Evolutionary conservation across 2,797 vertebrate species (phyloP).

Genomic region (Gila robusta): DNA sequence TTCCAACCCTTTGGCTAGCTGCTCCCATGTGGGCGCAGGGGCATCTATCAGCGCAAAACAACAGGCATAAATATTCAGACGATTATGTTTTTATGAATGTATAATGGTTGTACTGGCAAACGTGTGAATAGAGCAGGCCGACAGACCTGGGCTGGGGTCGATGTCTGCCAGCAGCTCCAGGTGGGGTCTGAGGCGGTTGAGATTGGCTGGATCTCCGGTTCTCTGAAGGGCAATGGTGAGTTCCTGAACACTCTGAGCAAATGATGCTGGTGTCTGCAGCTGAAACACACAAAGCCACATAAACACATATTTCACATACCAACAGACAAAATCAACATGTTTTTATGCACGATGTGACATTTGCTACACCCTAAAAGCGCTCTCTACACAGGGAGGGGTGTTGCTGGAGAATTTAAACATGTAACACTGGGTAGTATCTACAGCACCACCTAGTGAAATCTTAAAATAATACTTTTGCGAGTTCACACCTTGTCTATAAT

Average conservation of each 20-base stretch:
- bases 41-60: conserved; percentile 82
- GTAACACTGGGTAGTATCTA: background rate
- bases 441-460: conserved; percentile 29
- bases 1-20: conserved; percentile 94
- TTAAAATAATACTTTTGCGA: background rate
- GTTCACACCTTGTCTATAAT: conserved; percentile 96
- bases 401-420: background rate
- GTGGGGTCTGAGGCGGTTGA: conserved; percentile 95
- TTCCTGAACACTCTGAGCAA: conserved; percentile 99
- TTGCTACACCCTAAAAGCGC: background rate
- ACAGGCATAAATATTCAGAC: background rate
- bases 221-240: conserved; percentile 97
- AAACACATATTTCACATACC: conserved; percentile 13
- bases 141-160: conserved; percentile 95
- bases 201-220: conserved; percentile 97
- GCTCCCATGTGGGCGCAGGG: conserved; percentile 96
- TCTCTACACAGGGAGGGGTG: background rate
- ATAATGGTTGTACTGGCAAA: background rate
- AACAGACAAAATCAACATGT: conserved; percentile 5
- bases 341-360: background rate
- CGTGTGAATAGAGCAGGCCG: background rate
- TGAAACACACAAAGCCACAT: conserved; percentile 65
- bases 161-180: conserved; percentile 97
- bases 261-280: conserved; percentile 99
- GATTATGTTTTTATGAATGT: background rate